Conservation (phyloP, 2,888 invertebrate genomes). For the Elgonia sp. region DNA sequence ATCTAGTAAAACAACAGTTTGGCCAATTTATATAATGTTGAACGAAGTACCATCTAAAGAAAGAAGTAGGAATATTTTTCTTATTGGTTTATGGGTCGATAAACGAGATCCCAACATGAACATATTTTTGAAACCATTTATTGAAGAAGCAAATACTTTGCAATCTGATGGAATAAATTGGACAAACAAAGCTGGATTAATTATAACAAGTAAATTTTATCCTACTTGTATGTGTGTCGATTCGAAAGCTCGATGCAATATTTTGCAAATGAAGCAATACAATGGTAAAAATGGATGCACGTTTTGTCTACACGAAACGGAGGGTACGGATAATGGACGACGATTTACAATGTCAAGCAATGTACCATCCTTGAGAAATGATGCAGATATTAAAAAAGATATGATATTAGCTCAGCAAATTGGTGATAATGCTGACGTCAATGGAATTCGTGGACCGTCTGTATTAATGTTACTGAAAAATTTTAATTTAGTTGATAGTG, state of each 20-base stretch:
- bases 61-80: neutral
- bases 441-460: neutral
- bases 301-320: neutral
- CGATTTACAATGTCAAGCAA: neutral
- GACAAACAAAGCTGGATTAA: neutral
- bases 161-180: conserved; percentile 10
- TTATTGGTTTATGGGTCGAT: conserved; percentile 14
- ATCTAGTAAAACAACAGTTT: conserved; percentile 20
- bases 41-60: neutral
- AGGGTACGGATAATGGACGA: neutral
- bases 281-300: neutral
- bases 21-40: conserved; percentile 2
- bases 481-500: neutral
- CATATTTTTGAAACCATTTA: conserved; percentile 6
- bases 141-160: neutral
- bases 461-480: neutral
- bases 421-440: neutral
- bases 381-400: neutral
- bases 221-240: neutral
- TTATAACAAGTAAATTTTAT: conserved; percentile 1
- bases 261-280: neutral
- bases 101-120: conserved; percentile 15
- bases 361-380: neutral
- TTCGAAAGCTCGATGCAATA: neutral
- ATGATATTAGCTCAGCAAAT: neutral